phyloP scores from a whole-genome alignment of 1,140 invertebrate genomes.

The Penaeus indicus region DNA sequence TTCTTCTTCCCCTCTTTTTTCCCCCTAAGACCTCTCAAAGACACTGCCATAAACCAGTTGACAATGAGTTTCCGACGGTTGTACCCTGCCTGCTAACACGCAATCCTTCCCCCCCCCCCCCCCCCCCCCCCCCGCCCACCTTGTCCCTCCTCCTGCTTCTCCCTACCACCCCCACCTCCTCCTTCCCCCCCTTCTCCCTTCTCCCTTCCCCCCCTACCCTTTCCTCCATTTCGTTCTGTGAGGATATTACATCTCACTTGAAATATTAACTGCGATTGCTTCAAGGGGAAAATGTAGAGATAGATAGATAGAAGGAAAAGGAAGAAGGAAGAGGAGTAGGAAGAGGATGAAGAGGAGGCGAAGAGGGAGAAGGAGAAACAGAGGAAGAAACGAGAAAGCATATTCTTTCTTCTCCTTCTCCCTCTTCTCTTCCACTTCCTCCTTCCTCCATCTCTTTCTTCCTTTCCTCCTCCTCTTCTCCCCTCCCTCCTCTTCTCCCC shows the following conservation, averaged over 20 bases:
- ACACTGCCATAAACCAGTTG: no score
- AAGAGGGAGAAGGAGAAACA: not conserved
- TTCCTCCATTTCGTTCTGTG: conserved; percentile 1
- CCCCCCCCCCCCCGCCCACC: not conserved
- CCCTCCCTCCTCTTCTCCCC: no score
- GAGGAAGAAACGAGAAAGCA: not conserved
- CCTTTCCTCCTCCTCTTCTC: not conserved
- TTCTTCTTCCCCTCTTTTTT: no score
- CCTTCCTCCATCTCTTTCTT: not conserved
- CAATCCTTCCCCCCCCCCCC: not conserved
- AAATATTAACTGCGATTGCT: not conserved
- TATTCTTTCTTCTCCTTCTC: not conserved
- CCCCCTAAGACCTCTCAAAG: no score
- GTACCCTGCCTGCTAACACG: not conserved
- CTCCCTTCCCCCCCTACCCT: not conserved
- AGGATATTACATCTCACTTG: no score
- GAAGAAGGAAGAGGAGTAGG: conserved; percentile 1
- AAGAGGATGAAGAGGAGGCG: not conserved
- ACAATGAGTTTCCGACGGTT: no score
- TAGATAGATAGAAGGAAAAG: conserved; percentile 5
- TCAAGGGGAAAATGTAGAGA: not conserved
- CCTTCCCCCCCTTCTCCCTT: not conserved
- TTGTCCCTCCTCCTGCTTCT: not conserved
- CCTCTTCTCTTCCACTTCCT: not conserved
- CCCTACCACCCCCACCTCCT: not conserved